Conservation (phyloP, 2,113 vertebrate species). For the Proterorhinus semilunaris region DNA sequence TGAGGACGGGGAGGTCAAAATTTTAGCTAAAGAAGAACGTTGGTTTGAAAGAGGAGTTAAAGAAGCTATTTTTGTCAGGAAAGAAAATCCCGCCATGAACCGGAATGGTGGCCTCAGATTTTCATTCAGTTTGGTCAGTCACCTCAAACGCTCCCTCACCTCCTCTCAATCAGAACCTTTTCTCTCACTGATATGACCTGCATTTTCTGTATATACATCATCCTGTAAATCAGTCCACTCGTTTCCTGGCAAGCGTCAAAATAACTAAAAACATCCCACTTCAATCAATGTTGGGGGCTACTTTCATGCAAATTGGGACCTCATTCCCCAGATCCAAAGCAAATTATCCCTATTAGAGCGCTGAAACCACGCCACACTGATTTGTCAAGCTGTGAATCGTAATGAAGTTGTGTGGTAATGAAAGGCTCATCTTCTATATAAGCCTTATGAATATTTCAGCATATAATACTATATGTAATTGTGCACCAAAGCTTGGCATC, state of each 20-base stretch:
- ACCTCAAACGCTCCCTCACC: slow-evolving; percentile 64
- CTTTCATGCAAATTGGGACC: slow-evolving; percentile 66
- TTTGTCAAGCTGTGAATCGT: slow-evolving; percentile 77
- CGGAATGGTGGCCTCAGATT: no score
- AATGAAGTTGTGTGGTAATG: slow-evolving; percentile 74
- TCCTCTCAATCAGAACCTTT: slow-evolving; percentile 25
- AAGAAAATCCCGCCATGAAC: no score
- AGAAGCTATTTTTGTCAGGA: no score
- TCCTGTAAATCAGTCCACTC: not conserved
- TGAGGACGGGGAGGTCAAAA: no score
- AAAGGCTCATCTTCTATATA: slow-evolving; percentile 71
- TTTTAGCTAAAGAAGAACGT: no score
- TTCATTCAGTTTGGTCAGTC: slow-evolving; percentile 18
- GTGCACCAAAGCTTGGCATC: slow-evolving; percentile 63
- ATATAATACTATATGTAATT: slow-evolving; percentile 74
- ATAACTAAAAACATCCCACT: slow-evolving; percentile 56
- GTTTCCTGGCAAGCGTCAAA: slow-evolving; percentile 27
- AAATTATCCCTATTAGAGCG: slow-evolving; percentile 73
- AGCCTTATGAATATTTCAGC: slow-evolving; percentile 75
- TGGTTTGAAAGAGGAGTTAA: no score
- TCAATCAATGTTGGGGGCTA: slow-evolving; percentile 59
- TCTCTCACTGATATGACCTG: not conserved
- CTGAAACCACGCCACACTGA: slow-evolving; percentile 63
- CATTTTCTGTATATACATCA: slow-evolving; percentile 9
- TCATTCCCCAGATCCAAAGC: slow-evolving; percentile 68